Base-by-base conservation (phyloP, 2,888 invertebrate species). In the Phengaris arion region DNA sequence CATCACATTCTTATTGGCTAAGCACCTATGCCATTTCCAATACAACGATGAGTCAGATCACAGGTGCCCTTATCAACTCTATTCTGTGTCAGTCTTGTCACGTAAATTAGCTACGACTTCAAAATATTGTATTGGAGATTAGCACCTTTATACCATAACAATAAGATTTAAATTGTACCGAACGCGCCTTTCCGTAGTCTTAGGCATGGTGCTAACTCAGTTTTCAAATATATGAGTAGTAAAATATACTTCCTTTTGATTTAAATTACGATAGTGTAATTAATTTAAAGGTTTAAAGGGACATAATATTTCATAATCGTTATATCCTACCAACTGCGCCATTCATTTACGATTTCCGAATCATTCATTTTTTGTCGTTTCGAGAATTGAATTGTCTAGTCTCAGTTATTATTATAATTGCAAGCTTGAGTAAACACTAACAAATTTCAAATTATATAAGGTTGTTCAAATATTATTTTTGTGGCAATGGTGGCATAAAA, bases 81-180 rank as follows among this genome's bases (percentile, higher is more conserved):
- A 35, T 64, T 64, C 64, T 35, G 64, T 64, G 64, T 64, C 64
- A 64, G 35, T 64, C 64, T 35, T 64, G 64, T 64, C 64, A 64
- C 64, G 45, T 45, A 64, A 64, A 64, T 64, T 12, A 64, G 13
- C 35, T 0, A 6, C 55, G 9, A 64, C 12, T 45, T 64, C 12
- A 4, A 22, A 15, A 45, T 64, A 9, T 52, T 52, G 35, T 45
- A 45, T 45, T 64, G 6, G 22, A 45, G 0, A 64, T 45, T 12
- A 45, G 35, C 22, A 22, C 35, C 13, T 64, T 45, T 35, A 12
- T 35, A 12, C 1, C 0, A 12, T 0, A 15, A 6, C 35, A 64
- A 2, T 35, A 64, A 45, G 35, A 13, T 45, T 12, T 35, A 64
- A 10, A 12, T 13, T 64, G 35, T 35, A 64, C 13, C 35, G 35